Percentiles rank a stretch among this genome's conserved stretches.
These are phyloP conservation scores for Gambusia affinis DNA, from an alignment of 2,113 vertebrate species.

Conservation along the genomic window DNA sequence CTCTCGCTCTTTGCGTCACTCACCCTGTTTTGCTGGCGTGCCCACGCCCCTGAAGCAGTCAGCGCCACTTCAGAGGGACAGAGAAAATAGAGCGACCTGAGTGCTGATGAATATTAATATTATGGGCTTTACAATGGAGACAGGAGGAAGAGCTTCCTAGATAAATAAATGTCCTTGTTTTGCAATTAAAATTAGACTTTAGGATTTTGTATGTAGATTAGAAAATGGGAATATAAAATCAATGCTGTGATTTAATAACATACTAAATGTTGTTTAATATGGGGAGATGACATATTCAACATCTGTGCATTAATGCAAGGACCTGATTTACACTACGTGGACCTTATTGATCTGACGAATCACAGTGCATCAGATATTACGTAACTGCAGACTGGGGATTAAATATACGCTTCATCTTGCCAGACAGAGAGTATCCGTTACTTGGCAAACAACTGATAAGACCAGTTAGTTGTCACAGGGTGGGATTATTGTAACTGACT, in stretches of 20 bases:
- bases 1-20: constrained; percentile 60
- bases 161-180: neutral
- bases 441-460: constrained; percentile 32
- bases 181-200: constrained; percentile 41
- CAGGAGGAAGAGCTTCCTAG: constrained; percentile 18
- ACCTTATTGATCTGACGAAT: neutral
- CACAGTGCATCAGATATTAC: constrained; percentile 23
- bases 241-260: neutral
- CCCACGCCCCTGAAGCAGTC: constrained; percentile 30
- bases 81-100: constrained; percentile 57
- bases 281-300: no score
- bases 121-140: constrained; percentile 27
- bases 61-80: constrained; percentile 41
- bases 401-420: neutral
- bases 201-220: neutral
- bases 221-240: neutral
- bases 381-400: constrained; percentile 11
- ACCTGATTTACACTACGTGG: neutral
- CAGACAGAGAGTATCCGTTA: neutral
- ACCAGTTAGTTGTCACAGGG: constrained; percentile 6
- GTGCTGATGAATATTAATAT: constrained; percentile 59
- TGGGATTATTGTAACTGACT: constrained; percentile 9
- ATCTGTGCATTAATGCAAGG: no score
- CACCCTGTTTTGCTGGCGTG: neutral
- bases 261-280: no score